Percentiles rank a stretch among this genome's conserved stretches.
These are phyloP conservation scores for Meandrusa payeni DNA, from an alignment of 2,888 invertebrate species.

Conservation along the genomic window DNA sequence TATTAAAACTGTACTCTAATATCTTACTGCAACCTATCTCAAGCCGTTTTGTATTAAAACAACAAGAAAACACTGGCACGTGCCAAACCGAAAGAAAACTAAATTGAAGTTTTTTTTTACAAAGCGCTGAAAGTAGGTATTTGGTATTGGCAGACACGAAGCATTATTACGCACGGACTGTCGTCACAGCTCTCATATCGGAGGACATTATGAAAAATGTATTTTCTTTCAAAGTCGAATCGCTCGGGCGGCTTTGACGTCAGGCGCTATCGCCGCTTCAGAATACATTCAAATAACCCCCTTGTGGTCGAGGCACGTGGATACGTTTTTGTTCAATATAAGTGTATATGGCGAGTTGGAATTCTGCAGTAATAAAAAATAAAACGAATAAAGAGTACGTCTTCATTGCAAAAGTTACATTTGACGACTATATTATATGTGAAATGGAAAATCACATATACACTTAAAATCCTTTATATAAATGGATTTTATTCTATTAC, in stretches of 20 bases:
- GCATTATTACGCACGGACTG: constrained; percentile 40
- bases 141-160: constrained; percentile 32
- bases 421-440: no score
- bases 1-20: no score
- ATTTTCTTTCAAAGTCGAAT: constrained; percentile 50
- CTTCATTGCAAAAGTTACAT: no score
- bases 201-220: constrained; percentile 51
- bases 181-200: constrained; percentile 37
- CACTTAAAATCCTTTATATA: no score
- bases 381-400: no score
- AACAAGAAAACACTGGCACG: not conserved
- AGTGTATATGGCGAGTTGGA: no score
- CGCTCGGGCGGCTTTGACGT: constrained; percentile 47
- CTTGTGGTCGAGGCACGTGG: constrained; percentile 1
- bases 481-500: no score
- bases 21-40: constrained; percentile 3
- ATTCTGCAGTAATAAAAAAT: no score
- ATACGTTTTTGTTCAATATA: not conserved
- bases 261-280: constrained; percentile 38
- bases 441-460: no score
- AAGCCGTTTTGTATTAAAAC: not conserved
- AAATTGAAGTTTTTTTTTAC: constrained; percentile 7
- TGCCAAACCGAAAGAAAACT: not conserved
- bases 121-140: not conserved
- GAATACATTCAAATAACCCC: constrained; percentile 25